Evolutionary conservation across 2,888 invertebrate genomes (phyloP).

Genomic region (Drosophila acutilabella): DNA sequence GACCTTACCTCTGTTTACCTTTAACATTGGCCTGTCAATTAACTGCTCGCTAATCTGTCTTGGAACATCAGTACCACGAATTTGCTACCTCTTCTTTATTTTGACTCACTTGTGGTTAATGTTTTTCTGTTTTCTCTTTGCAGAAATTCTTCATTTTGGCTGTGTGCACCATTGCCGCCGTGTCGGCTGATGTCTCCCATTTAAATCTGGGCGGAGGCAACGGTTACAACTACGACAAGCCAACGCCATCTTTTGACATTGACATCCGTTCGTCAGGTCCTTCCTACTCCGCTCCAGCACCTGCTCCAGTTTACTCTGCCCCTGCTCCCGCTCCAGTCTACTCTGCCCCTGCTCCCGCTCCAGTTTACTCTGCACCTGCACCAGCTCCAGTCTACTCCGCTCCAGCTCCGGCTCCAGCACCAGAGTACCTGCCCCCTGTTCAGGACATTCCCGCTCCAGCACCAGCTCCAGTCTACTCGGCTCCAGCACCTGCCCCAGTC

Average conservation of each 20-base stretch:
- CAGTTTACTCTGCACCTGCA: conserved; percentile 41
- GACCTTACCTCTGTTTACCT: conserved; percentile 52
- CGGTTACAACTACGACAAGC: conserved; percentile 68
- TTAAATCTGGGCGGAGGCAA: conserved; percentile 67
- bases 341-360: conserved; percentile 45
- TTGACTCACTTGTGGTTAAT: neutral
- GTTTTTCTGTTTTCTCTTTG: conserved; percentile 24
- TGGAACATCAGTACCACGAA: conserved; percentile 32
- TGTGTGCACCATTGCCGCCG: conserved; percentile 69
- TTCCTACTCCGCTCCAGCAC: conserved; percentile 34
- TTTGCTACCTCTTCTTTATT: conserved; percentile 1
- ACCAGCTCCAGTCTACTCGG: conserved; percentile 47
- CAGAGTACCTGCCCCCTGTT: conserved; percentile 47
- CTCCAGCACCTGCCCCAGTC: conserved; percentile 51
- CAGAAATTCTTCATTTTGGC: conserved; percentile 74
- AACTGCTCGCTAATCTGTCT: conserved; percentile 29
- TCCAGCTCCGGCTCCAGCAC: conserved; percentile 44
- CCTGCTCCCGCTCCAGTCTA: conserved; percentile 50
- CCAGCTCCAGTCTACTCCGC: conserved; percentile 45
- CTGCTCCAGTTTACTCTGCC: conserved; percentile 43
- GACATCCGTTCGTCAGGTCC: conserved; percentile 61
- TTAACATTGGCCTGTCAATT: conserved; percentile 57
- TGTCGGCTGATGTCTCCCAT: conserved; percentile 72
- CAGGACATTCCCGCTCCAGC: conserved; percentile 48
- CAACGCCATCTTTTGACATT: conserved; percentile 63